phyloP scores from a whole-genome alignment of 2,888 invertebrate genomes.

The Dione juno region DNA sequence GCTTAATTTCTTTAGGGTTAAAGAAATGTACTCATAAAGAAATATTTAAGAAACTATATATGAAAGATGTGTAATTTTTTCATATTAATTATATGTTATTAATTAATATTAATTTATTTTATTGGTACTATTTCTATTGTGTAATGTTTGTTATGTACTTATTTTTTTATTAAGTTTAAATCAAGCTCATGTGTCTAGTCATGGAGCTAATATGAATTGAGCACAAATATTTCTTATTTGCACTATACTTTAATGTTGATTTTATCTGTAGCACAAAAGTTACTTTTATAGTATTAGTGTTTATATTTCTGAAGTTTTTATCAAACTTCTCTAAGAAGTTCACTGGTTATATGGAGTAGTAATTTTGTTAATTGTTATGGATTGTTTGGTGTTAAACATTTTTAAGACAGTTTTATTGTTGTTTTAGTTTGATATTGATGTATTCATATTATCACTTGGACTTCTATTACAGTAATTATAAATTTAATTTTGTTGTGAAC shows the following conservation, averaged over 20 bases:
- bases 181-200: conserved; percentile 62
- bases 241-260: conserved; percentile 21
- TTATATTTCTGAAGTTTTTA: conserved; percentile 32
- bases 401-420: conserved; percentile 19
- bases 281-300: conserved; percentile 23
- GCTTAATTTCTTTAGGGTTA: neutral
- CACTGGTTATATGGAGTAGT: conserved; percentile 25
- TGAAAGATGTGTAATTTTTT: neutral
- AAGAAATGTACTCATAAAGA: conserved; percentile 1
- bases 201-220: conserved; percentile 51
- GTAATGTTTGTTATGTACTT: conserved; percentile 1
- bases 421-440: conserved; percentile 11
- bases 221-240: conserved; percentile 48
- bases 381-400: neutral
- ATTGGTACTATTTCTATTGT: neutral
- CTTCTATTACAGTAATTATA: conserved; percentile 3
- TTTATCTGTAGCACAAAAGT: conserved; percentile 46
- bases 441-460: conserved; percentile 7
- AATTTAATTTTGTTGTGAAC: neutral
- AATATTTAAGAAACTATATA: neutral
- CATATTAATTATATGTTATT: conserved; percentile 1
- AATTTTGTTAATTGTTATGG: conserved; percentile 22
- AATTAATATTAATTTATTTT: conserved; percentile 8
- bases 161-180: conserved; percentile 25
- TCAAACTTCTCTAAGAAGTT: conserved; percentile 40